A percentile compares a stretch with the other conserved stretches of the same genome.
These are phyloP conservation scores for Fratercula arctica DNA, from an alignment of 2,797 vertebrate genomes.

Conservation along the genomic window DNA sequence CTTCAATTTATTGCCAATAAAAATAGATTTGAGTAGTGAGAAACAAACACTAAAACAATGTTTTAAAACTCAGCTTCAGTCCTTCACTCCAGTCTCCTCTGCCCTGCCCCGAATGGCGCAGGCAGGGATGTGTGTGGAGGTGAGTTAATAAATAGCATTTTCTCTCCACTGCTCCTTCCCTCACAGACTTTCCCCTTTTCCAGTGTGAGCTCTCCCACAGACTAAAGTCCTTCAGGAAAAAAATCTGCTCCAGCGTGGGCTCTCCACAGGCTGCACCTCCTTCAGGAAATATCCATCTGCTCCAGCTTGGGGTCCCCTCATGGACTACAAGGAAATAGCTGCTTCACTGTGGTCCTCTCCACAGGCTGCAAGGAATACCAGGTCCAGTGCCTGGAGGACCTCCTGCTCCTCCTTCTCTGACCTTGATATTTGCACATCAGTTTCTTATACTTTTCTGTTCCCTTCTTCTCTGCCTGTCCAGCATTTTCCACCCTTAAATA, in stretches of 20 bases:
- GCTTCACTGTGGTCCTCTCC: background rate
- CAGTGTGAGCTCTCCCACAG: background rate
- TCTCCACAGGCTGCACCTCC: background rate
- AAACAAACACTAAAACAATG: background rate
- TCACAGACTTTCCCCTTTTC: background rate
- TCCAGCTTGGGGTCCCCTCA: background rate
- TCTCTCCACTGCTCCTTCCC: background rate
- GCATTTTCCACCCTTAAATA: background rate
- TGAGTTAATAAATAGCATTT: background rate
- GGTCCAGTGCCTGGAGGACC: no score
- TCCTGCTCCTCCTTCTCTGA: background rate
- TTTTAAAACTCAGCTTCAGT: background rate
- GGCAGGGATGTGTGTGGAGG: rapidly evolving
- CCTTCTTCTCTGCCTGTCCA: background rate
- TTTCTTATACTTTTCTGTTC: background rate
- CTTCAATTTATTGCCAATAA: background rate
- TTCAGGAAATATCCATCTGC: background rate
- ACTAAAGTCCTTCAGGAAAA: background rate
- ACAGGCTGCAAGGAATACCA: background rate
- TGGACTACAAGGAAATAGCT: background rate
- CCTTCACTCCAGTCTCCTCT: background rate
- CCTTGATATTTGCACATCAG: rapidly evolving
- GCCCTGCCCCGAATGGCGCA: background rate
- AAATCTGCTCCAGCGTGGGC: background rate
- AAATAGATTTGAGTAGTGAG: background rate